Percentiles rank a stretch among this genome's conserved stretches.
Evolutionary conservation across 2,113 vertebrate species (phyloP).

Genomic region (Syngnathus scovelli): DNA sequence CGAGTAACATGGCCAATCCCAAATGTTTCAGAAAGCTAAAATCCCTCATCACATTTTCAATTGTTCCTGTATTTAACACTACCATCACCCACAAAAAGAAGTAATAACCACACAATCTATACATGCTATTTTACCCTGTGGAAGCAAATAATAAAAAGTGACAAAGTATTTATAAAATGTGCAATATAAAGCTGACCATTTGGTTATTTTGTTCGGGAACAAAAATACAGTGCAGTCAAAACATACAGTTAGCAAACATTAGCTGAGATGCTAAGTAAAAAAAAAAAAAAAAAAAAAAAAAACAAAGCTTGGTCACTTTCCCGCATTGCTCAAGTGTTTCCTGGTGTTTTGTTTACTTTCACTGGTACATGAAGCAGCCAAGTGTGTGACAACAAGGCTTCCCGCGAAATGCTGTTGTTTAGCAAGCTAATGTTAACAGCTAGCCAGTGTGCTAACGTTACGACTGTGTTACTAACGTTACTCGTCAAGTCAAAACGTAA

Average conservation of each 20-base stretch:
- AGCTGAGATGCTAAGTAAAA: constrained; percentile 37
- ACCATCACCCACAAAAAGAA: neutral
- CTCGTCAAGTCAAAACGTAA: constrained; percentile 52
- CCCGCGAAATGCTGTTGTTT: constrained; percentile 62
- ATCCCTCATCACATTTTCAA: no score
- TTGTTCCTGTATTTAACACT: neutral
- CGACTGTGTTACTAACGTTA: constrained; percentile 40
- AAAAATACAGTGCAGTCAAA: constrained; percentile 64
- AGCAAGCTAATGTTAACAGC: constrained; percentile 39
- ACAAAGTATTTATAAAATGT: neutral
- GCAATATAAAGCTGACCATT: constrained; percentile 9
- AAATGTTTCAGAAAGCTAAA: neutral
- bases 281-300: neutral
- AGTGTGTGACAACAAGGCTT: constrained; percentile 49
- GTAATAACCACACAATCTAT: neutral
- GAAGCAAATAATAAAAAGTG: neutral
- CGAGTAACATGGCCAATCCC: neutral
- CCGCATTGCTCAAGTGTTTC: constrained; percentile 10
- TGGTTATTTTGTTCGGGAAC: constrained; percentile 46
- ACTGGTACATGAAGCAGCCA: constrained; percentile 5
- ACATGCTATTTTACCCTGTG: neutral
- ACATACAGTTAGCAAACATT: constrained; percentile 66
- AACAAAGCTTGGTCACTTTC: constrained; percentile 10
- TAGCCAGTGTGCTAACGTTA: constrained; percentile 53
- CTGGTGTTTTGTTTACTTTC: constrained; percentile 23